Conservation (phyloP, 2,113 vertebrate species). For the Onychorhynchus coronatus region DNA sequence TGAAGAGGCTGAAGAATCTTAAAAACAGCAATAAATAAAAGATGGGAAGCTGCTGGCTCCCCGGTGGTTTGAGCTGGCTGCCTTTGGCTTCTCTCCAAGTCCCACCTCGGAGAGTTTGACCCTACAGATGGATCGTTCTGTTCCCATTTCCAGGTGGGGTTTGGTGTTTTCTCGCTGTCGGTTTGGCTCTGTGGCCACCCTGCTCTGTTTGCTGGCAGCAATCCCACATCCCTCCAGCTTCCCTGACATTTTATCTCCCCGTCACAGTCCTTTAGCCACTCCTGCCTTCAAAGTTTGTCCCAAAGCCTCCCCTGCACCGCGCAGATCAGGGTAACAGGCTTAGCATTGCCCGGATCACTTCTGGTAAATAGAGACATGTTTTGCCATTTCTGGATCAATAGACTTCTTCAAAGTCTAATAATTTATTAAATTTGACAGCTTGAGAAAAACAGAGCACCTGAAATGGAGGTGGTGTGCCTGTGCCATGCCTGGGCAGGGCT, state of each 20-base stretch:
- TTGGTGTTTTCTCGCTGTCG: background rate
- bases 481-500: background rate
- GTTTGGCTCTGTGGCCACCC: background rate
- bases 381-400: slow-evolving; percentile 24
- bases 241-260: background rate
- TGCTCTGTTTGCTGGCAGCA: background rate
- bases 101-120: background rate
- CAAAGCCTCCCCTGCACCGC: background rate
- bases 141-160: background rate
- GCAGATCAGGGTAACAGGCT: slow-evolving; percentile 4
- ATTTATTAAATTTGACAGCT: background rate
- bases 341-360: background rate
- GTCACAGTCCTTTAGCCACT: background rate
- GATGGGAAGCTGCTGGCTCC: background rate
- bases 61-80: background rate
- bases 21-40: slow-evolving; percentile 47
- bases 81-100: background rate
- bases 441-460: background rate
- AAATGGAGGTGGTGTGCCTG: background rate
- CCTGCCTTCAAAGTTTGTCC: background rate
- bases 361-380: background rate
- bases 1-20: slow-evolving; percentile 24
- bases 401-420: background rate
- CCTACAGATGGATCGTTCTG: background rate
- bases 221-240: background rate